Evolutionary conservation across 1,140 invertebrate genomes (phyloP).

Genomic region (Eupeodes corollae): DNA sequence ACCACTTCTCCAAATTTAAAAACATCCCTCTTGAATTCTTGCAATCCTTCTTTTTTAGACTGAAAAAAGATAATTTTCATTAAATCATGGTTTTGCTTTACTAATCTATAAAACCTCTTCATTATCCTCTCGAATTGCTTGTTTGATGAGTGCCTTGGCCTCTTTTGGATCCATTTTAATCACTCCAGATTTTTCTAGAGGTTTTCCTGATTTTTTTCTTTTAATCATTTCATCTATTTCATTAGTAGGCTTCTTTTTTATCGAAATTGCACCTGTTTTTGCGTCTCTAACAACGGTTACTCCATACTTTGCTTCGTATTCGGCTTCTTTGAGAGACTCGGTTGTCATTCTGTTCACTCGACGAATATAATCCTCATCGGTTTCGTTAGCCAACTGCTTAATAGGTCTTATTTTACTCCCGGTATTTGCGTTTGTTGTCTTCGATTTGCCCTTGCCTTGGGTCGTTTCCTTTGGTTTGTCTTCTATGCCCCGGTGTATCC

Average conservation of each 20-base stretch:
- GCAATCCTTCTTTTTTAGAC: slow-evolving; percentile 10
- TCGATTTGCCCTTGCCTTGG: slow-evolving; percentile 4
- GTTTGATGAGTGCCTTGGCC: slow-evolving; percentile 34
- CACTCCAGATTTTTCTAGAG: slow-evolving; percentile 27
- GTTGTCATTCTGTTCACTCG: slow-evolving; percentile 41
- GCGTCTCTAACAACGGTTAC: slow-evolving; percentile 42
- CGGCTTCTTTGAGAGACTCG: slow-evolving; percentile 41
- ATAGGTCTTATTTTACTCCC: slow-evolving; percentile 14
- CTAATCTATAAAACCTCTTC: slow-evolving; percentile 23
- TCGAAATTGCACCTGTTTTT: slow-evolving; percentile 39
- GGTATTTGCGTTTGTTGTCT: not conserved
- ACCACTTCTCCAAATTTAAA: slow-evolving; percentile 53
- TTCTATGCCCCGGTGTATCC: slow-evolving; percentile 16
- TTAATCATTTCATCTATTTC: slow-evolving; percentile 40
- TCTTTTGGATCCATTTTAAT: slow-evolving; percentile 37
- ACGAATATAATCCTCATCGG: slow-evolving; percentile 36
- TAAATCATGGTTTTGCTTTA: not conserved
- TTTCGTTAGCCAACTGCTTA: slow-evolving; percentile 39
- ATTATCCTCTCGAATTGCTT: slow-evolving; percentile 27
- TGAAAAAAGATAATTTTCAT: slow-evolving; percentile 1
- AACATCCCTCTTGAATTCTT: slow-evolving; percentile 38
- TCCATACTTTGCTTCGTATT: slow-evolving; percentile 45
- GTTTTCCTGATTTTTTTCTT: slow-evolving; percentile 31
- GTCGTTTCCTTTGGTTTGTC: slow-evolving; percentile 15
- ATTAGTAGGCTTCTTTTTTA: slow-evolving; percentile 39